Conservation (phyloP, 2,113 vertebrate species). For the Reinhardtius hippoglossoides region DNA sequence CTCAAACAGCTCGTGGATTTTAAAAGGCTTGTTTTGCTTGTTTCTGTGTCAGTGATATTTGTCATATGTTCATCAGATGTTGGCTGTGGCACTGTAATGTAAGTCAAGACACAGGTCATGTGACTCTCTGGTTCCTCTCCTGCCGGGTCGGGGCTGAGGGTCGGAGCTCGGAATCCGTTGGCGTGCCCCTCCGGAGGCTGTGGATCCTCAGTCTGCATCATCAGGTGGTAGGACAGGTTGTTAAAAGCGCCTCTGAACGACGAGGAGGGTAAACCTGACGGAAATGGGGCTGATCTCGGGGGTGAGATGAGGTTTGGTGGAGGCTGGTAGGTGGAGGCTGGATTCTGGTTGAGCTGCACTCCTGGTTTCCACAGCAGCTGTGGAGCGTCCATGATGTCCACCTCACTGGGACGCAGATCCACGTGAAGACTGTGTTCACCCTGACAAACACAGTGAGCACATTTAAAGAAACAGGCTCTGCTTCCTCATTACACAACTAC, state of each 20-base stretch:
- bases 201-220: neutral
- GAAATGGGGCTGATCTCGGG: neutral
- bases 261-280: neutral
- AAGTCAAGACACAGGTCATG: slow-evolving; percentile 36
- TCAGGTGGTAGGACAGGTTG: slow-evolving; percentile 49
- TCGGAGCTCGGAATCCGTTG: slow-evolving; percentile 43
- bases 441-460: slow-evolving; percentile 31
- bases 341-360: neutral
- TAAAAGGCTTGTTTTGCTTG: too few relatives aligned
- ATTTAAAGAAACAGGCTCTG: neutral
- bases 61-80: too few relatives aligned
- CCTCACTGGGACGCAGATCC: slow-evolving; percentile 17
- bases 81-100: slow-evolving; percentile 42
- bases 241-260: neutral
- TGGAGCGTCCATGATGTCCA: slow-evolving; percentile 2
- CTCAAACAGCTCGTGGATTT: too few relatives aligned
- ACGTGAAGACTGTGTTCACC: neutral
- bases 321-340: neutral
- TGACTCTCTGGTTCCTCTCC: neutral
- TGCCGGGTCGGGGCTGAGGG: neutral
- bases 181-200: neutral
- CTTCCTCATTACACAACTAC: neutral
- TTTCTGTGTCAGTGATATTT: too few relatives aligned
- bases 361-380: slow-evolving; percentile 3
- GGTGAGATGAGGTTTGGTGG: neutral